Conservation (phyloP, 2,888 invertebrate species). For the Tinea pellionella region DNA sequence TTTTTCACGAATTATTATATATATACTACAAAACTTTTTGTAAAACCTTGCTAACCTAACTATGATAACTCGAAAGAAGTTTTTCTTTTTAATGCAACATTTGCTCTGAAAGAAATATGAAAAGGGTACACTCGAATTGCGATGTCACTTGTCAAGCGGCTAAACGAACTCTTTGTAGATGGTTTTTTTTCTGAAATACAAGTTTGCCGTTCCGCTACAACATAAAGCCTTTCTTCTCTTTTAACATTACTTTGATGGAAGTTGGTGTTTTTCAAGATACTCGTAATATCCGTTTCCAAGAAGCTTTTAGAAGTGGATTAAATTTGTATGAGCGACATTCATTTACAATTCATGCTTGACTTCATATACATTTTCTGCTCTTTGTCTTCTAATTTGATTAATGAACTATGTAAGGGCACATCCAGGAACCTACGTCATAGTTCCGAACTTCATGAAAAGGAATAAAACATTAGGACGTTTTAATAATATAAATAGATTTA, state of each 20-base stretch:
- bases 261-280: conserved; percentile 11
- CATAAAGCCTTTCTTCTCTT: conserved; percentile 11
- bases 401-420: background rate
- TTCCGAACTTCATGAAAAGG: background rate
- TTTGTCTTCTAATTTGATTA: conserved; percentile 4
- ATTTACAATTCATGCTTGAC: conserved; percentile 5
- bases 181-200: conserved; percentile 13
- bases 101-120: conserved; percentile 37
- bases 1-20: no score
- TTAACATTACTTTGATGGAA: conserved; percentile 13
- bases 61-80: conserved; percentile 29
- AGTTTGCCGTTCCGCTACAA: conserved; percentile 14
- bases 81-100: conserved; percentile 40
- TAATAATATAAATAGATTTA: background rate
- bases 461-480: background rate
- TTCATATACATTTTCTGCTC: conserved; percentile 6
- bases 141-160: conserved; percentile 40
- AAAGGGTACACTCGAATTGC: conserved; percentile 48
- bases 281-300: conserved; percentile 10
- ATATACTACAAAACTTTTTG: background rate
- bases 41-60: conserved; percentile 15
- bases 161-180: conserved; percentile 22
- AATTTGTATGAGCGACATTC: conserved; percentile 2
- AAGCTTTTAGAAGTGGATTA: conserved; percentile 8
- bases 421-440: background rate